Percentiles rank a stretch among this genome's conserved stretches.
Conservation (phyloP, 2,888 invertebrate species). For the Oxyteleia sp. region DNA sequence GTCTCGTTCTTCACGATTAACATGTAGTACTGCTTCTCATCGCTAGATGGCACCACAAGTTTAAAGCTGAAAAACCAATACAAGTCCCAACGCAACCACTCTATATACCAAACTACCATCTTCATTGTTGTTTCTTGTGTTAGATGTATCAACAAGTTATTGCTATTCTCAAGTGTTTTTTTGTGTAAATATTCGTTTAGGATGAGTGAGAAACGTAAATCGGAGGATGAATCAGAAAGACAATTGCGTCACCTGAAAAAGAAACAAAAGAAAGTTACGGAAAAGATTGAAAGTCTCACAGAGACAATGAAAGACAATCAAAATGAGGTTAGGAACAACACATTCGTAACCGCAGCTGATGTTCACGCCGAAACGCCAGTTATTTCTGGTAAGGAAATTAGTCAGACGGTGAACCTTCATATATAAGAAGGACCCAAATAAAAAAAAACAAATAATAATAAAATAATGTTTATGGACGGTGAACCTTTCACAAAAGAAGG, state of each 20-base stretch:
- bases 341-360: too few relatives aligned
- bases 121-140: constrained; percentile 27
- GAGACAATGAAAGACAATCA: neutral
- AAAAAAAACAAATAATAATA: too few relatives aligned
- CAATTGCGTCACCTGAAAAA: neutral
- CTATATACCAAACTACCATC: too few relatives aligned
- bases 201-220: constrained; percentile 7
- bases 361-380: too few relatives aligned
- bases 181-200: too few relatives aligned
- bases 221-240: neutral
- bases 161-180: neutral
- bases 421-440: too few relatives aligned
- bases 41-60: constrained; percentile 28
- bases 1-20: constrained; percentile 8
- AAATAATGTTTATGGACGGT: too few relatives aligned
- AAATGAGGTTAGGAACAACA: neutral
- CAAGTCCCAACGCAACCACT: too few relatives aligned
- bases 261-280: neutral
- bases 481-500: too few relatives aligned
- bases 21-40: constrained; percentile 20
- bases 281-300: neutral
- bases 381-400: too few relatives aligned
- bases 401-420: too few relatives aligned
- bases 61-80: constrained; percentile 12
- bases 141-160: constrained; percentile 8